phyloP scores from a whole-genome alignment of 2,888 invertebrate genomes.

The Callyntrura sp. region DNA sequence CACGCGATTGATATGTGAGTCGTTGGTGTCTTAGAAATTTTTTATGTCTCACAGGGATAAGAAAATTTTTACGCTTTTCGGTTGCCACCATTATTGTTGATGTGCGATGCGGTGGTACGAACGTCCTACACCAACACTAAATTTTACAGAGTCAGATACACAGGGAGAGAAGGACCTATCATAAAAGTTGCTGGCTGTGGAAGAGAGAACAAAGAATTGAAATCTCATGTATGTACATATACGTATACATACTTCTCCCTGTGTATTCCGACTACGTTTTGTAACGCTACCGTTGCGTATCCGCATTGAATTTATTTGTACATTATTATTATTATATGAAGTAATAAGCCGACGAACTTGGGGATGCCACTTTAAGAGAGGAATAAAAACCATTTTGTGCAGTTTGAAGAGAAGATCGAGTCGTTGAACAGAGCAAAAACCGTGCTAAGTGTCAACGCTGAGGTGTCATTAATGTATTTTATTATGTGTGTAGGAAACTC shows the following conservation, averaged over 20 bases:
- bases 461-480: constrained; percentile 74
- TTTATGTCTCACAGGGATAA: constrained; percentile 61
- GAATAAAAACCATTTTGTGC: constrained; percentile 36
- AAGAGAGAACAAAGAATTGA: background rate
- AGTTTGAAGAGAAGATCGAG: constrained; percentile 45
- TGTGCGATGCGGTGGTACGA: constrained; percentile 2
- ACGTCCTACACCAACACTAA: background rate
- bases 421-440: constrained; percentile 46
- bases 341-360: background rate
- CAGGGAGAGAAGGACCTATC: background rate
- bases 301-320: constrained; percentile 54
- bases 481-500: constrained; percentile 62
- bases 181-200: background rate
- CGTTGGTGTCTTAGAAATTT: background rate
- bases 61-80: constrained; percentile 37
- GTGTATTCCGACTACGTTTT: background rate
- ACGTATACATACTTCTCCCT: background rate
- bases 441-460: constrained; percentile 64
- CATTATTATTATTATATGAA: constrained; percentile 29
- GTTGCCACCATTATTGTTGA: constrained; percentile 28
- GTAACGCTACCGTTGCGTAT: constrained; percentile 14
- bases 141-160: background rate
- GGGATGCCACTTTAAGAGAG: background rate
- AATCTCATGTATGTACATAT: background rate
- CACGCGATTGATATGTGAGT: constrained; percentile 67